Conservation (phyloP, 2,113 vertebrate species). For the Mustelus asterias region DNA sequence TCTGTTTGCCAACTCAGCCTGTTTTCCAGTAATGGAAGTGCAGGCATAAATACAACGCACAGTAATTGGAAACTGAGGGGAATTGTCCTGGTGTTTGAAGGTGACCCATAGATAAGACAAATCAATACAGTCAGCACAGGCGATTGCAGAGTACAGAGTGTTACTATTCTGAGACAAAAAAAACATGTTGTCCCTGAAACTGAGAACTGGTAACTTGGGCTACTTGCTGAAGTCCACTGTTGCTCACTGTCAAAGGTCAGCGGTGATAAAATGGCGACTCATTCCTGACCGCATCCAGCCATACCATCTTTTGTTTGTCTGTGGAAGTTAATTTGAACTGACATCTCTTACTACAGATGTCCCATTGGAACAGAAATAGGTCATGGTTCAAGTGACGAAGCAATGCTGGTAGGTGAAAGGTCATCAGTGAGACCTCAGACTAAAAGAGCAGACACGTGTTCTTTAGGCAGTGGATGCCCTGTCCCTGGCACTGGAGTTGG, state of each 20-base stretch:
- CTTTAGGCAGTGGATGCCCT: background rate
- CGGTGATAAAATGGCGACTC: background rate
- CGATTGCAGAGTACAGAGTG: background rate
- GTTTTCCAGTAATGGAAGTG: background rate
- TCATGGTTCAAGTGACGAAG: background rate
- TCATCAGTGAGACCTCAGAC: background rate
- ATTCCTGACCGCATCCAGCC: background rate
- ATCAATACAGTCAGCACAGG: background rate
- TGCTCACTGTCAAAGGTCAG: background rate
- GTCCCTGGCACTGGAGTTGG: background rate
- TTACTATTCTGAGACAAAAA: slow-evolving; percentile 12
- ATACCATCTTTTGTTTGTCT: background rate
- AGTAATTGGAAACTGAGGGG: slow-evolving; percentile 21
- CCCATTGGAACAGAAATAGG: background rate
- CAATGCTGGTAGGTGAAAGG: background rate
- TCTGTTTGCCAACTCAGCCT: background rate
- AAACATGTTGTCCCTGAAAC: slow-evolving; percentile 6
- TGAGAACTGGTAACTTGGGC: background rate
- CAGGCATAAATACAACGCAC: background rate
- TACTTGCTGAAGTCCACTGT: background rate
- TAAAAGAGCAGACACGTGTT: background rate
- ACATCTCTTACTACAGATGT: background rate
- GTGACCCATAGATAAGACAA: slow-evolving; percentile 1
- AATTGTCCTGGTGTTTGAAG: slow-evolving; percentile 7
- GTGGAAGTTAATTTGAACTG: background rate